Evolutionary conservation across 2,797 vertebrate species (phyloP), one percentile per base, ranked within the genome.

Genomic region (Cyprinodon diabolis): DNA sequence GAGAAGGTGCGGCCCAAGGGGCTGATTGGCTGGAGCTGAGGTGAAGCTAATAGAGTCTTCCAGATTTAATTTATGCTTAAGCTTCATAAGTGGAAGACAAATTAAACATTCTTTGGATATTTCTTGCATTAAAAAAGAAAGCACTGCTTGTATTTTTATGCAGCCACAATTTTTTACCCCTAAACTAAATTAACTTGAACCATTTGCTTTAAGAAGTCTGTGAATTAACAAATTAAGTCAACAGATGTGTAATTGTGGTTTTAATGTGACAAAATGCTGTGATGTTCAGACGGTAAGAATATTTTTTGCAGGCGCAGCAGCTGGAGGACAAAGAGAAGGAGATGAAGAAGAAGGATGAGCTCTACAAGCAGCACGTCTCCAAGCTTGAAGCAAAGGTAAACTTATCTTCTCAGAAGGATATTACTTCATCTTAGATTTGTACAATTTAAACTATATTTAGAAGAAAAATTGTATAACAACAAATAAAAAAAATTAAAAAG

Each of bases 381-480:
- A 96, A 96, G 72, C 94, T 97, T 77, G 96, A 98, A 79, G 90
- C 96, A 66, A 96, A 96, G 95, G 98, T 97, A 85, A 90, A 90
- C 15, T 43, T 17, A 74, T 0, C 48, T 47, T 45, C 12, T 1
- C 40, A 40, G 25, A 45, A 11, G 21, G 13, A 8, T 56, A 1
- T 6, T n/a, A n/a, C 37, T 2, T 9, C n/a, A 23, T 55, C 11
- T 55, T 23, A 11, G 54, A 11, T 23, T 0, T 6, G 21, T 54
- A 8, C 6, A 4, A 2, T n/a, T 55, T 11, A 9, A n/a, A 11
- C 21, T n/a, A 10, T 55, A 52, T 52, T 52, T 21, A 52, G 19
- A 8, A 51, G 21, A 19, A 52, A 6, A 19, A 8, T 19, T 52
- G 19, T 52, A 17, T 21, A 52, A 52, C 6, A 23, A 55, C 9